A percentile compares a stretch with the other conserved stretches of the same genome.
These are phyloP conservation scores for Bombylius discolor DNA, from an alignment of 2,888 invertebrate species.

Conservation along the genomic window DNA sequence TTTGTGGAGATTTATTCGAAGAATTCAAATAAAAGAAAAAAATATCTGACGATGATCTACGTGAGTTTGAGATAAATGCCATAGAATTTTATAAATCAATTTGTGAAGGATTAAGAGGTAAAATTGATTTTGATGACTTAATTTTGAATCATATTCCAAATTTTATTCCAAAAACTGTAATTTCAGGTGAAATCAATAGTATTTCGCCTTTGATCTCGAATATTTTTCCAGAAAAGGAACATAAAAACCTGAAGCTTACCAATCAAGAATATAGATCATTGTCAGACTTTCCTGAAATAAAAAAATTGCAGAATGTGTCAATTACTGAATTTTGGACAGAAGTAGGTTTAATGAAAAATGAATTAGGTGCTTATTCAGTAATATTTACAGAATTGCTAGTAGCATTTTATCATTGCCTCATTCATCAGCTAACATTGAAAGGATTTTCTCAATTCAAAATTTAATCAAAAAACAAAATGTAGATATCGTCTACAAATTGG, in stretches of 20 bases:
- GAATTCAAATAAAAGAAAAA: no score
- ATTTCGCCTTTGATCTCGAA: constrained; percentile 2
- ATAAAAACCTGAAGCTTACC: constrained; percentile 1
- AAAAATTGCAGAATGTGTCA: constrained; percentile 2
- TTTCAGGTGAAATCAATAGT: constrained; percentile 3
- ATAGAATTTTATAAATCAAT: constrained; percentile 3
- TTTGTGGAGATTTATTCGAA: no score
- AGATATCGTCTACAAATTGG: background rate
- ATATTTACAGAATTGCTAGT: constrained; percentile 7
- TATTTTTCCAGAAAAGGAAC: constrained; percentile 6
- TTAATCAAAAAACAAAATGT: constrained; percentile 9
- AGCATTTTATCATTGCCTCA: constrained; percentile 6
- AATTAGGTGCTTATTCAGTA: constrained; percentile 4
- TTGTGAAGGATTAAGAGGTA: constrained; percentile 1
- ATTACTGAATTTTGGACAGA: constrained; percentile 7
- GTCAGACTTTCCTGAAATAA: constrained; percentile 2
- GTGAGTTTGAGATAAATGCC: background rate
- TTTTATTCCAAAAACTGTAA: constrained; percentile 1
- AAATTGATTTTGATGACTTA: constrained; percentile 3
- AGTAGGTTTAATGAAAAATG: constrained; percentile 4
- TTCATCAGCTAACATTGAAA: no score
- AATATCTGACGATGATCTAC: no score
- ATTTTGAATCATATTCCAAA: constrained; percentile 1
- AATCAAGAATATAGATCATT: constrained; percentile 7
- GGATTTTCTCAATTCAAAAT: no score